phyloP scores from a whole-genome alignment of 2,113 vertebrate genomes.

The Sylvietta virens region DNA sequence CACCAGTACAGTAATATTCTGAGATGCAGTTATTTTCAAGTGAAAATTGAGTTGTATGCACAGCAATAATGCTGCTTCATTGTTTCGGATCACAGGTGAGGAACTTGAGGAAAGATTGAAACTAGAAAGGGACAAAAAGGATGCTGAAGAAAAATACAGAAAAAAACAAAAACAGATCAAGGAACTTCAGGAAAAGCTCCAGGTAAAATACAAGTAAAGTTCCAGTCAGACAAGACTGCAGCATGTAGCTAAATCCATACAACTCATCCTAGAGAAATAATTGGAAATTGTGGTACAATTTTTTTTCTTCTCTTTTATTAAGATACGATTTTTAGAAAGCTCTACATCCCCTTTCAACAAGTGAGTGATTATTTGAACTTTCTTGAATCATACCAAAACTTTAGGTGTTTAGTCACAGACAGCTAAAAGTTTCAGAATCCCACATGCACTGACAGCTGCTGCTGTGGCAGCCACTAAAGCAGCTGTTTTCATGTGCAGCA shows the following conservation, averaged over 20 bases:
- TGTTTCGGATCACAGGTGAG: constrained; percentile 68
- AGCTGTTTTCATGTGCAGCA: background rate
- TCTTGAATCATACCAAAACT: background rate
- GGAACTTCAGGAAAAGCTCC: constrained; percentile 81
- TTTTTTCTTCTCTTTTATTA: background rate
- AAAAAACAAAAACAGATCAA: constrained; percentile 76
- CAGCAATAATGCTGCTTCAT: background rate
- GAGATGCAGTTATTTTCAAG: background rate
- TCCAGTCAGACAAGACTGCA: background rate
- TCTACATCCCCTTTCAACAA: background rate
- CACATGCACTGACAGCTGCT: background rate
- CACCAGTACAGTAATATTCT: background rate
- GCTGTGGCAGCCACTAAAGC: background rate
- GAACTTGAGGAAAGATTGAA: constrained; percentile 79
- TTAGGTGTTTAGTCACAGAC: background rate
- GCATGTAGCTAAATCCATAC: background rate
- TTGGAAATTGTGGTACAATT: background rate
- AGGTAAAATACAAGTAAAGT: constrained; percentile 70
- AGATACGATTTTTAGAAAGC: accelerated
- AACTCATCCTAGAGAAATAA: background rate
- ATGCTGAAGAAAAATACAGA: constrained; percentile 74
- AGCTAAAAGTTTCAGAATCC: background rate
- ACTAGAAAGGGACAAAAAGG: constrained; percentile 81
- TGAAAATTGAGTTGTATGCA: background rate
- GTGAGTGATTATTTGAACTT: background rate